Evolutionary conservation across 2,888 invertebrate species (phyloP).

Genomic region (Deroplatys truncata): DNA sequence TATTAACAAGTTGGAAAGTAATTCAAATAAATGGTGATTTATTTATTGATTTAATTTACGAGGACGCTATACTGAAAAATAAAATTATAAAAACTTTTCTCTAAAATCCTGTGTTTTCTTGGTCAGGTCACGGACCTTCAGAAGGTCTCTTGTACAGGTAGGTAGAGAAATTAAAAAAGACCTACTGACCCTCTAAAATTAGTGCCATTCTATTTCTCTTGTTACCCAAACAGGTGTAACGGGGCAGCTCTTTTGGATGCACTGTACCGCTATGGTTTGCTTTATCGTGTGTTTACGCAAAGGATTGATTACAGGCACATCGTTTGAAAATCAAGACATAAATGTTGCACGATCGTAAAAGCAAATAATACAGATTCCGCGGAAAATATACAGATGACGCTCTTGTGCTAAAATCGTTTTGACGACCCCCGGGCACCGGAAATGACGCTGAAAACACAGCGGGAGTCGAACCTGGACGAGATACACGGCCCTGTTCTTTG

Average conservation of each 20-base stretch:
- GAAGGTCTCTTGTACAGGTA: no score
- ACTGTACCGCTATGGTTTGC: neutral
- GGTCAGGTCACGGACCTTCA: no score
- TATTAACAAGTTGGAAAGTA: no score
- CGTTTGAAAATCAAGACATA: constrained; percentile 30
- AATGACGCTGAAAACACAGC: neutral
- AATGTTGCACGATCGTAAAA: constrained; percentile 28
- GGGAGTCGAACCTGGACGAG: neutral
- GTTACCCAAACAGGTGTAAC: neutral
- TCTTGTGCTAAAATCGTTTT: neutral
- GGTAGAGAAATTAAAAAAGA: no score
- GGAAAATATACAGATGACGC: neutral
- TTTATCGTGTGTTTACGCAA: constrained; percentile 27
- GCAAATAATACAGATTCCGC: constrained; percentile 29
- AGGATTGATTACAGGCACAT: constrained; percentile 29
- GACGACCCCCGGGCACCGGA: neutral
- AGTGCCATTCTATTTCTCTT: no score
- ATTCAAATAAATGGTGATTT: no score
- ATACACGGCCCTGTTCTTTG: neutral
- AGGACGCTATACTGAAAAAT: no score
- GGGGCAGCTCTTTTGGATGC: neutral
- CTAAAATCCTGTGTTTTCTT: no score
- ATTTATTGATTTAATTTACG: no score
- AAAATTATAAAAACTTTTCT: no score
- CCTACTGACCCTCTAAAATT: no score